Base-by-base conservation (phyloP, 2,113 vertebrate species). In the Manacus vitellinus region DNA sequence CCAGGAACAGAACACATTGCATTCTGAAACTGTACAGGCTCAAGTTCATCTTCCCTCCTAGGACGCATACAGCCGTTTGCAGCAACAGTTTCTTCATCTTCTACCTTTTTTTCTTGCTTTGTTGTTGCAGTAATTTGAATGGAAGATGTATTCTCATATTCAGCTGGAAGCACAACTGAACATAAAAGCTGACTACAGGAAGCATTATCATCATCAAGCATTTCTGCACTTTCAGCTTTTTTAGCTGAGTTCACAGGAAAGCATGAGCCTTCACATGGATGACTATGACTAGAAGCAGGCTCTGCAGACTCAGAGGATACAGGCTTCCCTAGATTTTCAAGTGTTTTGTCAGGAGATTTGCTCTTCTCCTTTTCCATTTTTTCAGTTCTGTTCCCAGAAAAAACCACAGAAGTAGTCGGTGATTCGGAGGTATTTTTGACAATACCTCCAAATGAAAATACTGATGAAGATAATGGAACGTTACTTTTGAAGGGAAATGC, bases 391-490 rank as follows among this genome's bases (percentile, higher is more conserved):
- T 62, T 93, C 83, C 85, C 82, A 84, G 77, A 75, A 35, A 87
- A 75, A 87, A 85, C 4, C 68, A 59, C 0, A 0, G 89, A 76
- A 25, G 89, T 63, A 74, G 56, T 71, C 17, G 41, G 27, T 0
- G 20, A 65, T 43, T 87, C 92, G n/a, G 70, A 79, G 8, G 59
- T 68, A 95, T 75, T 96, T 73, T 65, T 83, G 37, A 47, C 37
- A 68, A 5, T 12, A n/a, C 41, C 79, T 87, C 83, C 93, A 79
- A 96, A 95, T 18, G 95, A 90, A 91, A 95, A 96, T 9, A 90
- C 23, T 18, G 90, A 65, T 63, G 92, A 72, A 66, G 74, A 37
- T 28, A 94, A 78, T 12, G 37, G 58, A 15, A 59, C 37, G 23
- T 47, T 85, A 62, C 35, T 82, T 73, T 56, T 68, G 46, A 95